These are phyloP conservation scores for Conger conger DNA, from an alignment of 2,113 vertebrate species.

Conservation along the genomic window DNA sequence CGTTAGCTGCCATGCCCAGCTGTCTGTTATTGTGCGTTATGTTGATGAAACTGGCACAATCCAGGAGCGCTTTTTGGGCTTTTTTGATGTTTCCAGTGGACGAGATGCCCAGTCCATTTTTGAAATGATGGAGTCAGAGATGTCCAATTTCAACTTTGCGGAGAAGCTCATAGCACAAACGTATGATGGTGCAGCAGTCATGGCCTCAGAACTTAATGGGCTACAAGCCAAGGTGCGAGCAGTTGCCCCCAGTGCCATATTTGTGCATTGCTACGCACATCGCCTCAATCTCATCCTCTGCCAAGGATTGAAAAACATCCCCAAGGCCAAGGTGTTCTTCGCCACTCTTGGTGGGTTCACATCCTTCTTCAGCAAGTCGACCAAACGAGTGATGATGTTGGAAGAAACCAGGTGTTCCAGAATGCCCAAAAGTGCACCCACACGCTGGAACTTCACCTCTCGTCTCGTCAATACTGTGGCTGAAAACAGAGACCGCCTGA, in stretches of 20 bases:
- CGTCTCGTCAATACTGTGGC: no score
- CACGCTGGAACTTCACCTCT: slow-evolving; percentile 12
- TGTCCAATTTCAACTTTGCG: neutral
- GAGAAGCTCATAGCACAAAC: slow-evolving; percentile 23
- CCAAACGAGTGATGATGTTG: neutral
- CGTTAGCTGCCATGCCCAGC: neutral
- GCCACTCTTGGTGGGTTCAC: neutral
- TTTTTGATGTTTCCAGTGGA: slow-evolving; percentile 13
- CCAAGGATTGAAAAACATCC: neutral
- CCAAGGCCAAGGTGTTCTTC: slow-evolving; percentile 15
- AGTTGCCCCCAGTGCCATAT: slow-evolving; percentile 13
- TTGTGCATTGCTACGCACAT: slow-evolving; percentile 24
- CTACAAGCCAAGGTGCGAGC: slow-evolving; percentile 15
- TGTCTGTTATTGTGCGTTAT: neutral
- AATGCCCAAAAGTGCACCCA: neutral
- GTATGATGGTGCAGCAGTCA: slow-evolving; percentile 12
- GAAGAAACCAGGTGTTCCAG: no score
- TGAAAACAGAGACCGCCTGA: neutral
- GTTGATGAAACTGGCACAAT: neutral
- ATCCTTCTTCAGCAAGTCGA: slow-evolving; percentile 13
- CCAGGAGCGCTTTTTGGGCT: slow-evolving; percentile 12
- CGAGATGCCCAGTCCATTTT: neutral
- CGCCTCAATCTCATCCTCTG: neutral
- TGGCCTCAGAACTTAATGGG: slow-evolving; percentile 15
- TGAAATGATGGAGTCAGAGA: slow-evolving; percentile 5